These are phyloP conservation scores for cattle (Bos taurus) DNA, from an alignment of 2,113 vertebrate species.

Conservation along the genomic window ARS-UCD2.0 NC_037337.1:91541001-91541500, in stretches of 20 bases:
- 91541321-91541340: neutral
- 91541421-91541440: accelerated
- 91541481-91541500: neutral
- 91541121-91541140: neutral
- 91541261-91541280: neutral
- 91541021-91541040: neutral
- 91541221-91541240: constrained; percentile 10
- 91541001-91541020: neutral
- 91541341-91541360: neutral
- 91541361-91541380: neutral
- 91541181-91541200: neutral
- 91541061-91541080: neutral
- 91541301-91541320: neutral
- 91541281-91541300: neutral
- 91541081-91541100: neutral
- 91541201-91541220: neutral
- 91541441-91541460: neutral
- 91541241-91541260: neutral
- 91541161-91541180: accelerated
- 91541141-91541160: neutral
- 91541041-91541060: neutral
- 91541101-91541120: neutral
- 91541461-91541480: neutral
- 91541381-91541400: neutral
- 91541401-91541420: neutral